Percentiles rank a stretch among this genome's conserved stretches.
These are phyloP conservation scores for Tetragonula clypearis DNA, from an alignment of 1,140 invertebrate species.

Conservation along the genomic window DNA sequence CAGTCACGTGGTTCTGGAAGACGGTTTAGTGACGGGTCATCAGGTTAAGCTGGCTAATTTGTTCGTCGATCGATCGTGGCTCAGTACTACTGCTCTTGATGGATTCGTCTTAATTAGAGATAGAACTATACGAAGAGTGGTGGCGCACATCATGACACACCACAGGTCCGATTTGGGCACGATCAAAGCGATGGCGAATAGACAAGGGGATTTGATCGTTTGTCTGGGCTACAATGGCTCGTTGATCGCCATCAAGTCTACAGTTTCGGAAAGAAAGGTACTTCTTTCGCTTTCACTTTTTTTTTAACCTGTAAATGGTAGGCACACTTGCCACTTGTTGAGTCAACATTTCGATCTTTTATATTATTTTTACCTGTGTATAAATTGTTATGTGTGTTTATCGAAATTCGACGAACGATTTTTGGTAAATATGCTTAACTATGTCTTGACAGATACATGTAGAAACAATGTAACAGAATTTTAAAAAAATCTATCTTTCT, in stretches of 20 bases:
- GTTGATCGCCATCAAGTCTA: constrained; percentile 56
- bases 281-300: background rate
- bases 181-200: constrained; percentile 64
- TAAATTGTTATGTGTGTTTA: no score
- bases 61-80: constrained; percentile 66
- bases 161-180: constrained; percentile 71
- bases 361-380: no score
- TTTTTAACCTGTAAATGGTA: background rate
- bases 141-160: constrained; percentile 61
- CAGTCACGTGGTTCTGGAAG: constrained; percentile 42
- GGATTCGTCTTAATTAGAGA: constrained; percentile 68
- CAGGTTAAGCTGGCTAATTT: constrained; percentile 64
- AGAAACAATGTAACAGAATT: no score
- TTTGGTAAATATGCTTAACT: no score
- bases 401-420: no score
- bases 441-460: no score
- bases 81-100: constrained; percentile 68
- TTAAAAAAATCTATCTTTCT: no score
- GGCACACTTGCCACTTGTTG: no score
- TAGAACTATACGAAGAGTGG: background rate
- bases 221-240: constrained; percentile 73
- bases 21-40: constrained; percentile 59
- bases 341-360: no score
- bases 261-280: constrained; percentile 20
- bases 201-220: constrained; percentile 59